Base-by-base conservation (phyloP, 1,140 invertebrate genomes). In the Drosophila prosaltans region DNA sequence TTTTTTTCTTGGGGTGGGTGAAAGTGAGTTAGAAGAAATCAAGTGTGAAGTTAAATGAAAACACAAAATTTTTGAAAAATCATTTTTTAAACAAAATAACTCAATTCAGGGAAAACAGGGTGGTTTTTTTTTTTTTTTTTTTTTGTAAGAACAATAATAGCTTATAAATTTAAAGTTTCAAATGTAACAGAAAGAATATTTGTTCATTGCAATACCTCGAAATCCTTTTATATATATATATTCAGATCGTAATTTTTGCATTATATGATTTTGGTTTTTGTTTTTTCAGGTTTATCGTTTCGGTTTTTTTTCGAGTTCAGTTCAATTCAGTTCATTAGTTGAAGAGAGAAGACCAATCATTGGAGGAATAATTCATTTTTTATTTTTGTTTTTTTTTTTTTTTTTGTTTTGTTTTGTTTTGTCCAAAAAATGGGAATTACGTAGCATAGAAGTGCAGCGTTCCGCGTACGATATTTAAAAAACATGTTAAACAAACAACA, bases 401-500 rank as follows among this genome's bases (percentile, higher is more conserved):
- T 55, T 59, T 69, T 62, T 68, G 2, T 36, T 71, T 57, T 65
- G 61, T 74, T 66, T 82, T 73, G 62, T 71, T 74, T 82, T 72
- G 79, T 91, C 88, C 89, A 83, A 80, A 84, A 91, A 80, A 67
- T 64, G 24, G 83, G 80, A 71, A 70, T 69, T 65, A 78, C 76
- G 82, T 73, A 72, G 82, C 76, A 84, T 80, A 88, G 79, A 70
- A 73, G 81, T 84, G 93, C 93, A 93, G 93, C 93, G 93, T 94
- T 92, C 92, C 93, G 94, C 92, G 92, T 92, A 93, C 93, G 94
- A 90, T 39, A 59, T 59, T 59, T 93, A 92, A 92, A 93, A 92
- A 91, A 93, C 92, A 93, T 59, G 45, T 89, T 80, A 88, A 88
- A 83, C 83, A 86, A 88, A 82, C 83, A 82, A 88, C 83, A 88